phyloP scores from a whole-genome alignment of 2,113 vertebrate genomes.

The Dasyurus viverrinus region DNA sequence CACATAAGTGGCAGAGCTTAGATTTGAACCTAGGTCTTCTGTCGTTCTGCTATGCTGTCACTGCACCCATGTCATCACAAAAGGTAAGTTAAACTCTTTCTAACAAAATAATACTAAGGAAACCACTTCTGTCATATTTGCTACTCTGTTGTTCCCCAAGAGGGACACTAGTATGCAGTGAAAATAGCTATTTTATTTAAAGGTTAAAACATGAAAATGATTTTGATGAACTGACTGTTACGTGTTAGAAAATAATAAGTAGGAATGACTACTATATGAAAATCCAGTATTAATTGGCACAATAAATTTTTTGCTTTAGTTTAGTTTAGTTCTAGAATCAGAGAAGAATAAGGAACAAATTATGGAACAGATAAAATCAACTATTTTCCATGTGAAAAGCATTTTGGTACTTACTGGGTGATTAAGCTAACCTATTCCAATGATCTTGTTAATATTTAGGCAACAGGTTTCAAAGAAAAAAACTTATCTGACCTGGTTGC shows the following conservation, averaged over 20 bases:
- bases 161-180: neutral
- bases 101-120: slow-evolving; percentile 1
- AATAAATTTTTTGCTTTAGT: slow-evolving; percentile 18
- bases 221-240: slow-evolving; percentile 36
- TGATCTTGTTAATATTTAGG: slow-evolving; percentile 1
- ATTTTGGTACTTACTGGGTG: neutral
- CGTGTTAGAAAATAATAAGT: neutral
- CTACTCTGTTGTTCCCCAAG: neutral
- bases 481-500: slow-evolving; percentile 36
- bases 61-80: neutral
- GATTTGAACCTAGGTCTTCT: neutral
- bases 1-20: neutral
- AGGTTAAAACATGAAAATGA: neutral
- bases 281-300: neutral
- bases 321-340: neutral
- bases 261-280: neutral
- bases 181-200: neutral
- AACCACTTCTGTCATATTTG: neutral
- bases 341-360: slow-evolving; percentile 7
- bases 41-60: neutral
- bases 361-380: slow-evolving; percentile 32
- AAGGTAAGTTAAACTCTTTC: neutral
- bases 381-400: neutral
- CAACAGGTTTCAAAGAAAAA: slow-evolving; percentile 19
- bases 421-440: neutral